Base-by-base conservation (phyloP, 2,113 vertebrate species). In the Phyllostomus discolor region DNA sequence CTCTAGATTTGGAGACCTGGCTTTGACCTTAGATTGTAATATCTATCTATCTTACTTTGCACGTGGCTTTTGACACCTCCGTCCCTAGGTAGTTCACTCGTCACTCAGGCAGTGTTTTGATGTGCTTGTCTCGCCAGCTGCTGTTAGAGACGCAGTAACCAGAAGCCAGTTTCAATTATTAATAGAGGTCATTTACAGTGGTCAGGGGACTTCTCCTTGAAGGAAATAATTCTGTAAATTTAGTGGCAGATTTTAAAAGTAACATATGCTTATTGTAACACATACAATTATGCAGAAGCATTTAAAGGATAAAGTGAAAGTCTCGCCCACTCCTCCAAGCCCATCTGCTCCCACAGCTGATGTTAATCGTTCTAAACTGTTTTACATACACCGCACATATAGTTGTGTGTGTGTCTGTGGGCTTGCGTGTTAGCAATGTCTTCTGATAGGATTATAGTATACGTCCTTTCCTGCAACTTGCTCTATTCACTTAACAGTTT, bases 111-210 rank as follows among this genome's bases (percentile, higher is more conserved):
- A 1, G 14, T 35, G 17, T 90, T 88, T 46, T 35, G n/a, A 81
- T 52, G n/a, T 93, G 59, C n/a, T 82, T n/a, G 76, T 64, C 57
- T 66, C 66, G 64, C 46, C 41, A 14, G n/a, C 41, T 28, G 67
- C 78, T 81, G 16, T 24, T 70, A 57, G 52, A 69, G 48, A 26
- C 35, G 10, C 46, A 35, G 19, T 64, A 94, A 52, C 80, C 78
- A 70, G 80, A 91, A 90, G 14, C 43, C 64, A 89, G 80, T 84
- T 94, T 87, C 69, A 50, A 41, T 95, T 84, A 92, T 92, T 81
- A 76, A 67, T 50, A 24, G n/a, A 82, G 59, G 62, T 73, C 7
- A 10, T 81, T 76, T 10, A 24, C 33, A 43, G 5, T 59, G 57
- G 24, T 52, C n/a, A 35, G 85, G 80, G 43, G 41, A 46, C 33